Evolutionary conservation across 2,113 vertebrate genomes (phyloP).

Genomic region (Lophochroa leadbeateri): DNA sequence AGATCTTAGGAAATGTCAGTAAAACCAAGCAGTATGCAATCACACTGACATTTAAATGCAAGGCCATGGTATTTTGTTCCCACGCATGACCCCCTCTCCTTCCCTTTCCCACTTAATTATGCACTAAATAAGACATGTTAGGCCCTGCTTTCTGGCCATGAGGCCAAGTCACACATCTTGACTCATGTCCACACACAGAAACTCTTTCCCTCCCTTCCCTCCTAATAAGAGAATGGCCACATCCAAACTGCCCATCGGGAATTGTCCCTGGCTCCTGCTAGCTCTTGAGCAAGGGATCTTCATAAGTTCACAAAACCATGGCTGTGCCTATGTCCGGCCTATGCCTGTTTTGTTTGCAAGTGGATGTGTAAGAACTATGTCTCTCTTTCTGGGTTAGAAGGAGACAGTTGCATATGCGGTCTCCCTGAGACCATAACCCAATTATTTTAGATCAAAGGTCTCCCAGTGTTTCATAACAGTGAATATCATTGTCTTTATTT

Average conservation of each 20-base stretch:
- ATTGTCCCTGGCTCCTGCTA: background rate
- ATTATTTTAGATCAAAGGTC: background rate
- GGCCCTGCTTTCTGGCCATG: background rate
- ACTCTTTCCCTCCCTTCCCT: background rate
- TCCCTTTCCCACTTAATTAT: background rate
- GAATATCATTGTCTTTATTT: background rate
- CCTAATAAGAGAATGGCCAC: background rate
- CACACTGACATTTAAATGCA: accelerated
- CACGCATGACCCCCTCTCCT: background rate
- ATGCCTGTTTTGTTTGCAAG: background rate
- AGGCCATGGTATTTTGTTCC: background rate
- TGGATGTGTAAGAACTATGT: background rate
- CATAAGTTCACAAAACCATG: background rate
- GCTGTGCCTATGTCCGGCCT: background rate
- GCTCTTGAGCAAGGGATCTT: background rate
- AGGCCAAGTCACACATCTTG: background rate
- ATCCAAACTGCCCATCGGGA: background rate
- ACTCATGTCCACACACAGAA: background rate
- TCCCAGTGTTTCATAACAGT: background rate
- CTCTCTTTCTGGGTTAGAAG: background rate
- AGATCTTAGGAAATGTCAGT: background rate
- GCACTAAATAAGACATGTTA: background rate
- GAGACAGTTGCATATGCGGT: background rate
- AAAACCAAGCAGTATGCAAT: background rate
- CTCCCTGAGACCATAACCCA: background rate